Conservation (phyloP, 2,113 vertebrate genomes). For the Campylomormyrus numenius region DNA sequence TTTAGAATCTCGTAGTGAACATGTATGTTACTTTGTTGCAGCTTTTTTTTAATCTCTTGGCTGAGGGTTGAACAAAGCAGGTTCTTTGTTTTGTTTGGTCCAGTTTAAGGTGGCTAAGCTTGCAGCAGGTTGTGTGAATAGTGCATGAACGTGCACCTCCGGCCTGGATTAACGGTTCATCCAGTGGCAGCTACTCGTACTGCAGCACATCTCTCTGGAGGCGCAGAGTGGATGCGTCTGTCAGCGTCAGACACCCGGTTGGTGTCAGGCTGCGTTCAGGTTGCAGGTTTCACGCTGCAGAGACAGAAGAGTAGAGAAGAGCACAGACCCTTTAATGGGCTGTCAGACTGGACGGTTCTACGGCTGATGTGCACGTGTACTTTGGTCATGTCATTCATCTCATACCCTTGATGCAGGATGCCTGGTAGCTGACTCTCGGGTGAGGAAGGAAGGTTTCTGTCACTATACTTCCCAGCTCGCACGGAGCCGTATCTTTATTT, state of each 20-base stretch:
- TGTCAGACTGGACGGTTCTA: not conserved
- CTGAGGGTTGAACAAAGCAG: not conserved
- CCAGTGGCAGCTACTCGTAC: not conserved
- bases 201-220: not conserved
- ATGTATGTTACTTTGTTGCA: not conserved
- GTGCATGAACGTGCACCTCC: not conserved
- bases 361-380: not conserved
- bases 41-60: not conserved
- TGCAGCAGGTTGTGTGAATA: not conserved
- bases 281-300: not conserved
- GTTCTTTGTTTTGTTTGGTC: not conserved
- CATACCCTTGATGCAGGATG: not conserved
- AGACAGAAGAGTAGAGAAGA: not conserved
- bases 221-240: not conserved
- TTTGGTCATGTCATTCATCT: not conserved
- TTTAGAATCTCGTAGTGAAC: slow-evolving; percentile 26
- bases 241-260: not conserved
- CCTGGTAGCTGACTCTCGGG: not conserved
- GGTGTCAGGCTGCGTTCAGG: not conserved
- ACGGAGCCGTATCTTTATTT: not conserved
- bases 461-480: not conserved
- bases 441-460: not conserved
- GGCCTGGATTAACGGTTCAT: not conserved
- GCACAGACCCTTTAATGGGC: not conserved
- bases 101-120: not conserved